Evolutionary conservation across 2,888 invertebrate species (phyloP).

Genomic region (Trachelus troglodyta): DNA sequence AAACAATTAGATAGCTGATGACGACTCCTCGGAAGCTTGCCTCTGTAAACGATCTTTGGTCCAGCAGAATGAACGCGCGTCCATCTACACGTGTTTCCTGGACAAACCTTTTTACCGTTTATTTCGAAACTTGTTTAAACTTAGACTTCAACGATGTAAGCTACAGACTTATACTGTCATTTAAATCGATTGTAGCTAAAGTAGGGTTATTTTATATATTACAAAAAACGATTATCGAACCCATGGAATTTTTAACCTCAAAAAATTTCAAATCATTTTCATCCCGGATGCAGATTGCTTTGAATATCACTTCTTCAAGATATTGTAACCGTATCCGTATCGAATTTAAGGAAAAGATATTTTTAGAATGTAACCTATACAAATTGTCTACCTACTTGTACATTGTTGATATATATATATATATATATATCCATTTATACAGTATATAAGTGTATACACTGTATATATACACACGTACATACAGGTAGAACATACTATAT

Average conservation of each 20-base stretch:
- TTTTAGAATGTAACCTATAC: neutral
- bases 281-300: neutral
- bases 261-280: neutral
- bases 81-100: neutral
- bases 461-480: neutral
- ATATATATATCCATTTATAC: too few relatives aligned
- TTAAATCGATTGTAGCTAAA: neutral
- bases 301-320: neutral
- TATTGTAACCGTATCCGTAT: neutral
- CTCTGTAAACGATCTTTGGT: neutral
- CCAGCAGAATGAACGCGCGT: neutral
- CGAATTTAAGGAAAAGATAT: neutral
- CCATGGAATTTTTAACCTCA: neutral
- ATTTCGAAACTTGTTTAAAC: neutral
- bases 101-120: neutral
- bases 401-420: neutral
- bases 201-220: neutral
- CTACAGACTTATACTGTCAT: neutral
- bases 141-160: neutral
- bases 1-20: conserved; percentile 30
- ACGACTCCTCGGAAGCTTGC: conserved; percentile 28
- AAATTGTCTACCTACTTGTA: neutral
- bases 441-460: too few relatives aligned
- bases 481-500: neutral
- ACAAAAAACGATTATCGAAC: neutral